Percentiles rank a stretch among this genome's conserved stretches.
Conservation (phyloP, 1,140 invertebrate species). For the Oreohelix idahoensis region DNA sequence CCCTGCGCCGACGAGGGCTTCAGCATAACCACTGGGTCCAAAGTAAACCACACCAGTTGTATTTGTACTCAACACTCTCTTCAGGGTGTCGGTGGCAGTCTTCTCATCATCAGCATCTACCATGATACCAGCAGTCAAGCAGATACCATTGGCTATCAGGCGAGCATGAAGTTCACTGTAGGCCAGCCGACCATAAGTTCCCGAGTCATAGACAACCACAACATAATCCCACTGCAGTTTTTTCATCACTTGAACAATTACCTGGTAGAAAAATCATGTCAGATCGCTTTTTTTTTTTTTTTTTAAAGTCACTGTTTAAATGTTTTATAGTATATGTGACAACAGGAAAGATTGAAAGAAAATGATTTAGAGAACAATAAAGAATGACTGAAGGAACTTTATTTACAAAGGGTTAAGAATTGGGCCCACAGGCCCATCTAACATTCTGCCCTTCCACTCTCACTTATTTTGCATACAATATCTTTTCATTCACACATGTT, state of each 20-base stretch:
- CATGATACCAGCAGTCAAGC: slow-evolving; percentile 60
- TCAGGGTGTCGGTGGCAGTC: slow-evolving; percentile 43
- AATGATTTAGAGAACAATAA: no score
- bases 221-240: slow-evolving; percentile 73
- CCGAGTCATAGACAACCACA: slow-evolving; percentile 71
- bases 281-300: no score
- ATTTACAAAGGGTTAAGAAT: no score
- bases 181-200: slow-evolving; percentile 61
- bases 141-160: slow-evolving; percentile 56
- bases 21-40: slow-evolving; percentile 46
- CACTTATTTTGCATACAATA: no score
- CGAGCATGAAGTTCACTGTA: slow-evolving; percentile 60
- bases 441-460: no score
- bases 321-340: no score
- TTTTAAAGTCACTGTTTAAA: no score
- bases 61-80: slow-evolving; percentile 41
- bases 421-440: no score
- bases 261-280: slow-evolving; percentile 51
- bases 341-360: no score
- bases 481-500: no score
- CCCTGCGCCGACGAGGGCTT: slow-evolving; percentile 50
- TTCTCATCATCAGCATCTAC: slow-evolving; percentile 43
- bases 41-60: slow-evolving; percentile 47
- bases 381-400: no score
- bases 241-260: slow-evolving; percentile 68